Base-by-base conservation (phyloP, 2,797 vertebrate genomes). In the Trachurus trachurus region DNA sequence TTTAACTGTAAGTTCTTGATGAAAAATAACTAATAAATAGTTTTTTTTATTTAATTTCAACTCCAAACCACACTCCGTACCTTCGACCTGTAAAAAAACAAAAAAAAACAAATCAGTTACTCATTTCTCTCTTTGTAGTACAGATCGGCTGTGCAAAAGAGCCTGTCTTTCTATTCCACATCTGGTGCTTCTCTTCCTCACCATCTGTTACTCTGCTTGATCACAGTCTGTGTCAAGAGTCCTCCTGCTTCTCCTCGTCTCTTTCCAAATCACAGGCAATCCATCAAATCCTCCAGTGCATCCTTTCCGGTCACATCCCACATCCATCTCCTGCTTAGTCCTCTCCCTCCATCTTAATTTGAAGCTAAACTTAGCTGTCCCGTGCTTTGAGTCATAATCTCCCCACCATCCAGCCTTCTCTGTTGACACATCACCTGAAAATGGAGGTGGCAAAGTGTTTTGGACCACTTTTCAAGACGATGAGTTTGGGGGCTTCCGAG, bases 161-260 rank as follows among this genome's bases (percentile, higher is more conserved):
- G 50, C 37, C 29, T 67, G 64, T 82, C 47, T 70, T 68, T 57
- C 1, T 7, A 37, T 45, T 80, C 45, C 78, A 88, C 85, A 84
- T 81, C 83, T 85, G 79, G 65, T 12, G 2, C 57, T 63, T 66
- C 66, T 63, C 19, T 74, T 67, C 29, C 57, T 70, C 74, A 10
- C 78, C 86, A 86, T 86, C 83, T 88, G 86, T 74, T 74, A 19
- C 60, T 53, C 79, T 80, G 68, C 78, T 81, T 75, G 47, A 85
- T 85, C 75, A 52, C 61, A 78, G 77, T 58, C 45, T 66, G 56
- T 68, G 71, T 83, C 74, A 56, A 44, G 50, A 85, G 56, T 68
- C 67, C 66, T 76, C 66, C 59, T 64, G 80, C 74, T 79, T 63
- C 81, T 76, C 75, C 47, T 74, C 37, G 12, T 71, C 77, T 71